These are phyloP conservation scores for Diorhabda carinulata DNA, from an alignment of 1,140 invertebrate species.

Conservation along the genomic window DNA sequence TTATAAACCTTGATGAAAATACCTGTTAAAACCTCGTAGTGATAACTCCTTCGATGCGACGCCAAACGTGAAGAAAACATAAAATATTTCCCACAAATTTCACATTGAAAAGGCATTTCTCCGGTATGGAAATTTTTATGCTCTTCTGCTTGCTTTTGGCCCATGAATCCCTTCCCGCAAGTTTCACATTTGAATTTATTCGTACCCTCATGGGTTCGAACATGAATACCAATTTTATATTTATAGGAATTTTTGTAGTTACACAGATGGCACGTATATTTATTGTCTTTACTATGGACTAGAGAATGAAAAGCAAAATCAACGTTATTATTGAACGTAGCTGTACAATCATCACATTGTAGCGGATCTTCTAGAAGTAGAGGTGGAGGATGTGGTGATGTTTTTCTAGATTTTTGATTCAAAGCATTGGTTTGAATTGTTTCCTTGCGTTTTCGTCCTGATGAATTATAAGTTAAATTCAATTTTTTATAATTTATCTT, in stretches of 20 bases:
- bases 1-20: not conserved
- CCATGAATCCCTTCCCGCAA: conserved; percentile 41
- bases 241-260: conserved; percentile 48
- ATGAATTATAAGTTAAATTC: too few relatives aligned
- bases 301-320: conserved; percentile 39
- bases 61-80: conserved; percentile 42
- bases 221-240: conserved; percentile 44
- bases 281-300: conserved; percentile 43
- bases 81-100: conserved; percentile 58
- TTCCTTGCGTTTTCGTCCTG: too few relatives aligned
- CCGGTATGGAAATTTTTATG: conserved; percentile 57
- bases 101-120: conserved; percentile 59
- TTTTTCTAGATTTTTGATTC: conserved; percentile 13
- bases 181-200: conserved; percentile 32
- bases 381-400: conserved; percentile 7
- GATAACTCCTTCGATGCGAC: conserved; percentile 38
- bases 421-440: too few relatives aligned
- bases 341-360: conserved; percentile 40
- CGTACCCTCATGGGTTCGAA: conserved; percentile 23
- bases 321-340: conserved; percentile 38
- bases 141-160: conserved; percentile 49
- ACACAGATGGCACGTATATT: conserved; percentile 47
- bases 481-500: too few relatives aligned
- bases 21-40: conserved; percentile 41
- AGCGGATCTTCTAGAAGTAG: conserved; percentile 20